Conservation (phyloP, 2,797 vertebrate species). For the Myripristis jacobus region DNA sequence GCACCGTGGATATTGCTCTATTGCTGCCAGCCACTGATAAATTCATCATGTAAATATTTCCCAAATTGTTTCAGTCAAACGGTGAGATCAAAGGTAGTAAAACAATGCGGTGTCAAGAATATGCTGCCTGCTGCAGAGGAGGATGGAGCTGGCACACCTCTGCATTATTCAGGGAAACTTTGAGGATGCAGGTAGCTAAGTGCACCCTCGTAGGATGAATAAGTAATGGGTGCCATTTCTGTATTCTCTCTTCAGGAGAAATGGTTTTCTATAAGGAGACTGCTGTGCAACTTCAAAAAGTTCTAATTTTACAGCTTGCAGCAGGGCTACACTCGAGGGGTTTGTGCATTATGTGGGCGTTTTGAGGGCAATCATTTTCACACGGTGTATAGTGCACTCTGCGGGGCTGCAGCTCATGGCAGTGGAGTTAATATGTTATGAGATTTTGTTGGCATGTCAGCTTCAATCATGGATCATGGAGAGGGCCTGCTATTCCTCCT, state of each 20-base stretch:
- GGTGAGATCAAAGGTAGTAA: slow-evolving; percentile 15
- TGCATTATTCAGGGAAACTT: slow-evolving; percentile 69
- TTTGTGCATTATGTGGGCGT: slow-evolving; percentile 1
- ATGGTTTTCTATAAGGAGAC: slow-evolving; percentile 22
- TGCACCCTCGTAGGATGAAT: slow-evolving; percentile 59
- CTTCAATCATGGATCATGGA: slow-evolving; percentile 11
- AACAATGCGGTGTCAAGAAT: neutral
- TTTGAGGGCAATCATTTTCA: slow-evolving; percentile 10
- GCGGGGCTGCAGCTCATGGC: too few relatives aligned
- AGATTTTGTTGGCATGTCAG: slow-evolving; percentile 8
- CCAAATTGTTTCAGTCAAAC: slow-evolving; percentile 21
- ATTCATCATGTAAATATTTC: slow-evolving; percentile 12
- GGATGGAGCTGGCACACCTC: slow-evolving; percentile 26
- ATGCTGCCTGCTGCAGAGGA: slow-evolving; percentile 36
- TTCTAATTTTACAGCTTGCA: slow-evolving; percentile 30
- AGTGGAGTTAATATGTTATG: too few relatives aligned
- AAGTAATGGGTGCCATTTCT: slow-evolving; percentile 55
- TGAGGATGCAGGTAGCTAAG: slow-evolving; percentile 51
- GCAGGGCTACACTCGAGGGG: neutral
- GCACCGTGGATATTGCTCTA: neutral
- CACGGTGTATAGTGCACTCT: neutral
- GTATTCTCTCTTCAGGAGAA: slow-evolving; percentile 25
- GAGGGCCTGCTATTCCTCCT: slow-evolving; percentile 18
- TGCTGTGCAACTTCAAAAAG: slow-evolving; percentile 15
- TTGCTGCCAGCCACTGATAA: neutral